These are phyloP conservation scores for Colletes latitarsis DNA, from an alignment of 1,140 invertebrate genomes.

Conservation along the genomic window DNA sequence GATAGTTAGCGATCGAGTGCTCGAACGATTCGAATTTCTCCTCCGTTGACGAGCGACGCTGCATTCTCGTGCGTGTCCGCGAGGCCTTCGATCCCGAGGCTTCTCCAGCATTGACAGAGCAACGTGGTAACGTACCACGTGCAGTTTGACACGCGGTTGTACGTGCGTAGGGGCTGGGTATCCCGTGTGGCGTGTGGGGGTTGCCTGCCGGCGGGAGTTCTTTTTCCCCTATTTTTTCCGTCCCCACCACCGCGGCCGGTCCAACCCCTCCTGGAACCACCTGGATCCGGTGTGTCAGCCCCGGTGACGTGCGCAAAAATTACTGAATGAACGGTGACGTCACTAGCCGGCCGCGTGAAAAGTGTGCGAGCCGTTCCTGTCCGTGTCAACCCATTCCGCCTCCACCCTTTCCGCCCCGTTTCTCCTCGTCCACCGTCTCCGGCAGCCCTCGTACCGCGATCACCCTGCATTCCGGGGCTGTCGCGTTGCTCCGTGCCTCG, in stretches of 20 bases:
- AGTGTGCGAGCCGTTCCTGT: conserved; percentile 65
- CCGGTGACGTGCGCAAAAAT: conserved; percentile 80
- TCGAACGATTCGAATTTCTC: neutral
- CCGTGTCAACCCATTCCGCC: conserved; percentile 57
- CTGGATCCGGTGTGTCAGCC: conserved; percentile 77
- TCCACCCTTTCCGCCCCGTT: conserved; percentile 22
- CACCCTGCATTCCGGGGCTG: neutral
- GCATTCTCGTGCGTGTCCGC: neutral
- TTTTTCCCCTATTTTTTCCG: conserved; percentile 81
- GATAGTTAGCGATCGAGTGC: neutral
- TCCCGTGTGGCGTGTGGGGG: conserved; percentile 59
- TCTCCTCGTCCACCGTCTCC: conserved; percentile 11
- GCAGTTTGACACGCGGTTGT: conserved; percentile 80
- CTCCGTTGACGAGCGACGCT: neutral
- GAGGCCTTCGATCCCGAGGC: neutral
- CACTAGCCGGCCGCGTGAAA: conserved; percentile 70
- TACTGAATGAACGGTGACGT: conserved; percentile 82
- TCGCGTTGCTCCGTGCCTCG: conserved; percentile 41
- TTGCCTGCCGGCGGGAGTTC: conserved; percentile 73
- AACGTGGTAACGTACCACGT: conserved; percentile 73
- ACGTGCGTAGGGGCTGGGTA: conserved; percentile 74
- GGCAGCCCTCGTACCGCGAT: neutral
- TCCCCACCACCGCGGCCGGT: conserved; percentile 71
- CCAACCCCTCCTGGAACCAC: conserved; percentile 63
- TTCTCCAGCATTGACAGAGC: conserved; percentile 43